A percentile compares a stretch with the other conserved stretches of the same genome.
These are phyloP conservation scores for Spheniscus humboldti DNA, from an alignment of 2,797 vertebrate genomes.

Conservation along the genomic window DNA sequence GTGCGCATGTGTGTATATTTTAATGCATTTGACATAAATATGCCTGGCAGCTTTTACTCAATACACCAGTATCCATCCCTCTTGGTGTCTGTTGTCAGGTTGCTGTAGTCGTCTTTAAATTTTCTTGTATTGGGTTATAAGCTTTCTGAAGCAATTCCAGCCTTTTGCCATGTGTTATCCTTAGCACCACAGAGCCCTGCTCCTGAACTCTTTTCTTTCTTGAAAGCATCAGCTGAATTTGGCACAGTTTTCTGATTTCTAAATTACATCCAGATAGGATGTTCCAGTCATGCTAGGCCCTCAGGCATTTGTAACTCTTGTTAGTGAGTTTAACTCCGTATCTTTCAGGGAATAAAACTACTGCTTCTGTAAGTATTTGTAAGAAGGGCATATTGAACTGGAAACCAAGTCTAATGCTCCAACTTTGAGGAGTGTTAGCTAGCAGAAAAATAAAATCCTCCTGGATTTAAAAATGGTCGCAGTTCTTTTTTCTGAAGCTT, in stretches of 20 bases:
- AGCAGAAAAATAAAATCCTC: conserved; percentile 4
- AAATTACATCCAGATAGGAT: background rate
- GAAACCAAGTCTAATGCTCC: background rate
- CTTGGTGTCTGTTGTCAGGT: background rate
- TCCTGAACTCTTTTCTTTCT: background rate
- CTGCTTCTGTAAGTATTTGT: background rate
- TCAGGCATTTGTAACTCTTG: background rate
- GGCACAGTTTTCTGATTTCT: background rate
- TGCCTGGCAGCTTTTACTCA: background rate
- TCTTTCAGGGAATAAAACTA: background rate
- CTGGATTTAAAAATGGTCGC: background rate
- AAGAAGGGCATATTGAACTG: background rate
- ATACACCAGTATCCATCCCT: background rate
- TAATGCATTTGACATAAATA: background rate
- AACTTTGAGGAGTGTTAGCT: background rate
- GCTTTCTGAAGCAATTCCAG: background rate
- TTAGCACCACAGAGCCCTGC: background rate
- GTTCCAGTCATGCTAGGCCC: background rate
- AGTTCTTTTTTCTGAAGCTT: background rate
- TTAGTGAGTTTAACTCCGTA: background rate
- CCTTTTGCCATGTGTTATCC: background rate
- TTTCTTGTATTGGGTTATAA: background rate
- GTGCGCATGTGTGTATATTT: background rate
- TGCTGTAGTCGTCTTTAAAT: background rate
- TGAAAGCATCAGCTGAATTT: background rate